Evolutionary conservation across 2,888 invertebrate genomes (phyloP), one percentile per base, ranked within the genome.

Genomic region (Phanerotoma sp.): DNA sequence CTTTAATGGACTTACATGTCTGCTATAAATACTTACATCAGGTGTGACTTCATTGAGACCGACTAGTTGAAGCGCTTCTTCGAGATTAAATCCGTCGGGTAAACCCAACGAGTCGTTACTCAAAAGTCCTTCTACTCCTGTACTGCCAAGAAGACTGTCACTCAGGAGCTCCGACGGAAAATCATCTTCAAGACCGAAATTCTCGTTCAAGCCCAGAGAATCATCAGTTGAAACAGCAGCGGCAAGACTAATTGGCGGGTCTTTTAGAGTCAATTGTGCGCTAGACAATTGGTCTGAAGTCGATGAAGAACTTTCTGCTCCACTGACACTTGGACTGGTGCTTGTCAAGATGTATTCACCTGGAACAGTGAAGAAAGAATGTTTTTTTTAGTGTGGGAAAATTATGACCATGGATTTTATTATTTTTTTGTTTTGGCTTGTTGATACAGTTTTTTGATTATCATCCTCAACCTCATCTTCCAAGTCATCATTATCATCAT

Each of bases 21-120:
- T 28, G 10, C 16, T 18, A 6, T 30, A 9, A 22, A 4, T 50
- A 66, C 65, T 65, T 72, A 81, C 82, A 78, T 81, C 78, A 63
- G 77, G 74, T 61, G 78, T 73, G 69, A 79, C 80, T 71, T 86
- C 86, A 68, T 88, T 86, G 66, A 88, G 82, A 64, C 86, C 88
- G n/a, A 87, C 87, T 40, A 88, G 81, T 71, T 86, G 85, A 5
- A 89, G 81, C 33, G 88, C 87, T 74, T 88, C 88, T 73, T 88
- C 88, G 44, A 89, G 82, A 45, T 87, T 83, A 66, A 85, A 84
- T 69, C 86, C 86, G 69, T 86, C 82, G 62, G 82, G 79, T 50
- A 82, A 71, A 58, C 81, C 80, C 57, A 82, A 72, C 28, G 80
- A 70, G 41, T 77, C 74, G 71, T 72, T 72, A 65, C 68, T 67